Conservation (phyloP, 1,140 invertebrate genomes). For the Pseudomyrmex gracilis region DNA sequence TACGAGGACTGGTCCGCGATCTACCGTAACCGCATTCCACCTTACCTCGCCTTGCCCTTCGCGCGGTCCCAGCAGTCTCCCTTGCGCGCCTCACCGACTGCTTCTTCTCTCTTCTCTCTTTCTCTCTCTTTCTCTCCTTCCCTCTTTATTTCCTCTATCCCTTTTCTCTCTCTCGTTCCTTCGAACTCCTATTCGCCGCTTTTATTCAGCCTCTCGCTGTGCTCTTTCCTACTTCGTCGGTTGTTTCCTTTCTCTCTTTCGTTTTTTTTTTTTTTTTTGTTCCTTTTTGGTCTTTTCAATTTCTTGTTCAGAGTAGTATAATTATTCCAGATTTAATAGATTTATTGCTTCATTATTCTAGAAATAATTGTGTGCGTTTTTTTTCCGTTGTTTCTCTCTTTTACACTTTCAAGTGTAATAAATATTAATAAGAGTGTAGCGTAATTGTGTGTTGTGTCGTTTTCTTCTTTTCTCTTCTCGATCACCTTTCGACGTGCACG, state of each 20-base stretch:
- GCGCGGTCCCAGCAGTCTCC: constrained; percentile 39
- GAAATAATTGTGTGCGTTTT: too few species aligned
- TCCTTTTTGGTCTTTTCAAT: constrained; percentile 9
- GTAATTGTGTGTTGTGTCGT: too few species aligned
- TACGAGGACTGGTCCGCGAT: constrained; percentile 78
- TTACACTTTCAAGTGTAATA: too few species aligned
- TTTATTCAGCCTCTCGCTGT: constrained; percentile 62
- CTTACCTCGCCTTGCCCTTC: constrained; percentile 65
- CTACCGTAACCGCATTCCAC: constrained; percentile 82
- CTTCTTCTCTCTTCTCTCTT: constrained; percentile 34
- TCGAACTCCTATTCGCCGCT: constrained; percentile 39
- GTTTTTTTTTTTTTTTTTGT: constrained; percentile 25
- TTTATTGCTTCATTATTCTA: neutral
- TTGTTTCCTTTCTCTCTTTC: constrained; percentile 12
- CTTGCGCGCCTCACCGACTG: constrained; percentile 58
- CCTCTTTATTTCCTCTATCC: neutral
- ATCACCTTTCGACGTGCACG: neutral
- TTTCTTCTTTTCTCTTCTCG: neutral
- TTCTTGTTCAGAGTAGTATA: neutral
- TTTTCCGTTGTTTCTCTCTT: neutral
- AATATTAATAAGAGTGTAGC: too few species aligned
- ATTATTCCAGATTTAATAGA: neutral
- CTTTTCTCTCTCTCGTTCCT: constrained; percentile 52
- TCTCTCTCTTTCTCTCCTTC: constrained; percentile 22
- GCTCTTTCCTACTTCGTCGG: constrained; percentile 32